Conservation (phyloP, 1,140 invertebrate species). For the Achroia grisella region DNA sequence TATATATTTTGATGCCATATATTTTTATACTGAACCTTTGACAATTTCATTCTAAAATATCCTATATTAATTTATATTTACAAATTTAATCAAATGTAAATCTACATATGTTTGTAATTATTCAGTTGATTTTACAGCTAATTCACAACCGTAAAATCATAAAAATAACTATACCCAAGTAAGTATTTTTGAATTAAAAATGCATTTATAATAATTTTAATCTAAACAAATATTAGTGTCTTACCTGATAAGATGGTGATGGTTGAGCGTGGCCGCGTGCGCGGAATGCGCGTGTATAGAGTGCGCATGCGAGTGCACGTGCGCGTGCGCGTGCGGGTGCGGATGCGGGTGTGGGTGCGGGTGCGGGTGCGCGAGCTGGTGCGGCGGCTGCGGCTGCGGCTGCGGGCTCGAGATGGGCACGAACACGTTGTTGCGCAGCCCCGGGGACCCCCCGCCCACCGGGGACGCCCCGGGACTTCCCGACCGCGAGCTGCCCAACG, state of each 20-base stretch:
- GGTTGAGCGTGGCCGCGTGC: slow-evolving; percentile 25
- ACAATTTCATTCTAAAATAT: too few relatives aligned
- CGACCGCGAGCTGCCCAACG: slow-evolving; percentile 92
- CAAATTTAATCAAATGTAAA: too few relatives aligned
- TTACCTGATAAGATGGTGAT: slow-evolving; percentile 78
- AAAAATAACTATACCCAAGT: too few relatives aligned
- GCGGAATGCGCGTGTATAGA: too few relatives aligned
- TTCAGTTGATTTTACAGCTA: too few relatives aligned
- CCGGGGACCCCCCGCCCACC: slow-evolving; percentile 74
- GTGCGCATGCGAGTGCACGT: background rate
- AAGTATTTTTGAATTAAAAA: too few relatives aligned
- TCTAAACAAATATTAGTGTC: slow-evolving; percentile 14
- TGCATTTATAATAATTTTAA: too few relatives aligned
- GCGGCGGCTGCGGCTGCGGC: slow-evolving; percentile 72
- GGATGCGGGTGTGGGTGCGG: background rate
- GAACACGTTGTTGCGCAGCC: slow-evolving; percentile 80
- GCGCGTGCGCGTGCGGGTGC: background rate
- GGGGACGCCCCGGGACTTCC: slow-evolving; percentile 91
- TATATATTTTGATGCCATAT: too few relatives aligned
- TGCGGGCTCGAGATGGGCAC: slow-evolving; percentile 83
- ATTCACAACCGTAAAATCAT: too few relatives aligned
- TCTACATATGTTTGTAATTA: too few relatives aligned
- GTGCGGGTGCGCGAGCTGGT: slow-evolving; percentile 29
- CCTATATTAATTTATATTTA: too few relatives aligned
- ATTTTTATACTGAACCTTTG: too few relatives aligned